phyloP scores from a whole-genome alignment of 2,113 vertebrate genomes.

The Otis tarda region DNA sequence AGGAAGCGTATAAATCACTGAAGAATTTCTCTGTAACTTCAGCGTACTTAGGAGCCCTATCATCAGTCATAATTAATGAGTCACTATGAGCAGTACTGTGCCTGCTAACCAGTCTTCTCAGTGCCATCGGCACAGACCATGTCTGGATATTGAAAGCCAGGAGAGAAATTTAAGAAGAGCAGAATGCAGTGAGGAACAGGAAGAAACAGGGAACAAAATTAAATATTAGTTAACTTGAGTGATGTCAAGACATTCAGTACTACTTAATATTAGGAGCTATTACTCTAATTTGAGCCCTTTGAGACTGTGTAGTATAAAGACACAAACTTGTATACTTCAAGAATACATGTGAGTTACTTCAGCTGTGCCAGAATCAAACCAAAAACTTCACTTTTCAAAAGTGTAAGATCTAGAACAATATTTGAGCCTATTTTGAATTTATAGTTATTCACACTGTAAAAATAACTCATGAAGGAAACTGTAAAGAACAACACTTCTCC shows the following conservation, averaged over 20 bases:
- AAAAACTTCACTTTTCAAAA: neutral
- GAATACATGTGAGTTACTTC: neutral
- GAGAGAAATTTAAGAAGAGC: neutral
- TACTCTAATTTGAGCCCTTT: neutral
- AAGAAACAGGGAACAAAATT: neutral
- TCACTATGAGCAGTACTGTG: neutral
- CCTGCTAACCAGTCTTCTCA: neutral
- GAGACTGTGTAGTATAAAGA: neutral
- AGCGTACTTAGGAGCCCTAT: neutral
- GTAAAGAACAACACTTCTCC: neutral
- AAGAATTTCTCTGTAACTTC: neutral
- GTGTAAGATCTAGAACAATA: neutral
- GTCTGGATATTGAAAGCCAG: neutral
- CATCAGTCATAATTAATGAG: constrained; percentile 32
- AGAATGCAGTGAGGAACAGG: neutral
- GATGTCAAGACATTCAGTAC: neutral
- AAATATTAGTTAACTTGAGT: neutral
- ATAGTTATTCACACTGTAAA: neutral
- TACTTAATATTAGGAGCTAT: neutral
- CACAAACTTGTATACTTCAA: neutral
- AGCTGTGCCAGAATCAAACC: neutral
- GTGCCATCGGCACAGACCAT: neutral
- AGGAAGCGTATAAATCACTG: neutral
- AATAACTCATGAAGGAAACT: neutral
- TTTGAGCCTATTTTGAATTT: neutral